These are phyloP conservation scores for Antennarius striatus DNA, from an alignment of 2,113 vertebrate genomes.

Conservation along the genomic window DNA sequence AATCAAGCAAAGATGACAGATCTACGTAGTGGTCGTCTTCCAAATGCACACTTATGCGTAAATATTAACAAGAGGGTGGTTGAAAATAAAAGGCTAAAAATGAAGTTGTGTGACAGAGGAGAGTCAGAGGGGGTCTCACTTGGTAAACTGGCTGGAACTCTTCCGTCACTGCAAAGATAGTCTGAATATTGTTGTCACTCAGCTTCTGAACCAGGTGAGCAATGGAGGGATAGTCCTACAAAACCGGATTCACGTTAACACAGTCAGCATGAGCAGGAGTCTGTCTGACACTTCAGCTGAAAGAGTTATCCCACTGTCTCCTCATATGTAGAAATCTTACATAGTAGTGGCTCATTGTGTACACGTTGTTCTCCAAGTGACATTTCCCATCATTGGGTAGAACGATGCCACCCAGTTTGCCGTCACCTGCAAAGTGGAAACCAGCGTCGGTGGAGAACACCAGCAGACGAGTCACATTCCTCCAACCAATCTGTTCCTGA, in stretches of 20 bases:
- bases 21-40: conserved; percentile 6
- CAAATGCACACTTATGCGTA: conserved; percentile 4
- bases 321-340: conserved; percentile 74
- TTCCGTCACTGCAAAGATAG: conserved; percentile 96
- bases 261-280: not conserved
- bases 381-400: conserved; percentile 97
- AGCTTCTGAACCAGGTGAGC: conserved; percentile 98
- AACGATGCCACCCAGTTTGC: conserved; percentile 97
- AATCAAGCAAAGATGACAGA: conserved; percentile 8
- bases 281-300: no score
- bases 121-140: conserved; percentile 70
- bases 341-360: conserved; percentile 99
- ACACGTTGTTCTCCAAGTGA: conserved; percentile 89
- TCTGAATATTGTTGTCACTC: conserved; percentile 99
- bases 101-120: not conserved
- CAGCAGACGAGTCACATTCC: conserved; percentile 94
- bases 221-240: conserved; percentile 97
- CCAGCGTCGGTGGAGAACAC: conserved; percentile 98
- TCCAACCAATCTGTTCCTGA: conserved; percentile 95
- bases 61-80: conserved; percentile 1
- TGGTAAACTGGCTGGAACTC: conserved; percentile 97
- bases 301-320: no score
- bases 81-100: not conserved
- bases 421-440: conserved; percentile 98
- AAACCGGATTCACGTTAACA: conserved; percentile 17